These are phyloP conservation scores for Trogon surrucura DNA, from an alignment of 2,113 vertebrate genomes.

Conservation along the genomic window DNA sequence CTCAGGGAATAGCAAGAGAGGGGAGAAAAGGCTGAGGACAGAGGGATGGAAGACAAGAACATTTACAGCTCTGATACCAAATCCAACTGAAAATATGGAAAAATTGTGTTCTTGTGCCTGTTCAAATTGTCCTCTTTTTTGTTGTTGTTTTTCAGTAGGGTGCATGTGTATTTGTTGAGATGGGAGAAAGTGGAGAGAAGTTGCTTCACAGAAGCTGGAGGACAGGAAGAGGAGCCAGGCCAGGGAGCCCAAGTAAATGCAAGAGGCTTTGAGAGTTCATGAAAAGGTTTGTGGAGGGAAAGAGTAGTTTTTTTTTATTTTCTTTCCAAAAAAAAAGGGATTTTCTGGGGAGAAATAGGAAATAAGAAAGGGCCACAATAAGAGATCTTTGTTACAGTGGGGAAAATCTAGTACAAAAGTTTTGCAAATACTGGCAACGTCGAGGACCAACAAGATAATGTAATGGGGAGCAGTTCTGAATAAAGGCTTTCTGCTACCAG, in stretches of 20 bases:
- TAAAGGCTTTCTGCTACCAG: not conserved
- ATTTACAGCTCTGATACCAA: not conserved
- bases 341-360: not conserved
- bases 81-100: not conserved
- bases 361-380: not conserved
- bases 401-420: not conserved
- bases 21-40: not conserved
- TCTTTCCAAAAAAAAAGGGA: not conserved
- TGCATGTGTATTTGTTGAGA: not conserved
- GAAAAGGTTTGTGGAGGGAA: not conserved
- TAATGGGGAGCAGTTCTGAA: not conserved
- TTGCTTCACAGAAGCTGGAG: not conserved
- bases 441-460: fast-evolving
- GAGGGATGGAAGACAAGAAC: not conserved
- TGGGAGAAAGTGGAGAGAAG: not conserved
- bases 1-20: not conserved
- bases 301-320: not conserved
- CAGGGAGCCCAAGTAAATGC: not conserved
- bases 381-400: not conserved
- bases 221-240: not conserved
- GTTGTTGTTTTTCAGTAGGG: fast-evolving
- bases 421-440: not conserved
- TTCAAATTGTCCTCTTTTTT: not conserved
- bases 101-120: not conserved
- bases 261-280: not conserved